These are phyloP conservation scores for Myiozetetes cayanensis DNA, from an alignment of 2,113 vertebrate species.

Conservation along the genomic window DNA sequence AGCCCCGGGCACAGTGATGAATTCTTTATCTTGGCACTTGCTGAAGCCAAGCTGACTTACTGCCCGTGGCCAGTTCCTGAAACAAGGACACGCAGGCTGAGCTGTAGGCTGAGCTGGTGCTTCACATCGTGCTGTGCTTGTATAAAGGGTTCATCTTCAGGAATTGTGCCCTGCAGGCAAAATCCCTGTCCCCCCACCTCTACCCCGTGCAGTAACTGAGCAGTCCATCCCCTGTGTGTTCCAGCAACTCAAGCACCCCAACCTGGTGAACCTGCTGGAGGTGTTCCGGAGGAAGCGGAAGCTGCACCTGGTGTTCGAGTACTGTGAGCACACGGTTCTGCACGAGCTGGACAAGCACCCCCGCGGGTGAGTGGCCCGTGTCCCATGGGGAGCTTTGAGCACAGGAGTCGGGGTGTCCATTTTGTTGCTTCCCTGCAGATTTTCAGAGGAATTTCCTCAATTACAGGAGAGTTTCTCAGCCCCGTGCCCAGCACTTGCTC, in stretches of 20 bases:
- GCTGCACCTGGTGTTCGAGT: conserved; percentile 94
- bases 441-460: not conserved
- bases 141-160: not conserved
- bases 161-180: not conserved
- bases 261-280: conserved; percentile 93
- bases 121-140: fast-evolving
- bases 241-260: conserved; percentile 94
- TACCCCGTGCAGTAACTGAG: not conserved
- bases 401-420: fast-evolving
- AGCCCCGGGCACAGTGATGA: not conserved
- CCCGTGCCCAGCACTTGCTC: fast-evolving
- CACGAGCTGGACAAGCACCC: conserved; percentile 89
- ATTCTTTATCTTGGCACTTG: not conserved
- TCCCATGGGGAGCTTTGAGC: not conserved
- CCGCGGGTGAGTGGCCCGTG: conserved; percentile 77
- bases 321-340: conserved; percentile 93
- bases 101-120: not conserved
- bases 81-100: not conserved
- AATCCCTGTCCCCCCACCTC: not conserved
- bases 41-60: not conserved
- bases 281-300: conserved; percentile 90
- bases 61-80: not conserved
- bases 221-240: not conserved
- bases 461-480: not conserved
- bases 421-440: fast-evolving